phyloP scores from a whole-genome alignment of 2,113 vertebrate species.

The Tamias sibiricus region DNA sequence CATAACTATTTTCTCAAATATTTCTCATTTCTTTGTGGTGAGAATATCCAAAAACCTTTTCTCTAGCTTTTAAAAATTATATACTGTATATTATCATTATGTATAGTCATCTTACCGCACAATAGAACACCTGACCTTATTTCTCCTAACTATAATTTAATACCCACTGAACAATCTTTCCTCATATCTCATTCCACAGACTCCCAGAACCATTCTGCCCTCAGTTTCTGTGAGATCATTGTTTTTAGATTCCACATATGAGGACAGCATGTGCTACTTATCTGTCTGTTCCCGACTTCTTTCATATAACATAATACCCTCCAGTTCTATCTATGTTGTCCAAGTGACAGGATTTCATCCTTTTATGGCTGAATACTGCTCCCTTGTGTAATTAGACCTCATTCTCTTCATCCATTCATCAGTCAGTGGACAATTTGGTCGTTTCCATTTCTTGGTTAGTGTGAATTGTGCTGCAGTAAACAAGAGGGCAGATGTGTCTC shows the following conservation, averaged over 20 bases:
- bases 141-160: not conserved
- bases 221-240: not conserved
- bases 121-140: not conserved
- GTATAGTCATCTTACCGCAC: not conserved
- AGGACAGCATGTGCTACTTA: not conserved
- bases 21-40: not conserved
- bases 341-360: not conserved
- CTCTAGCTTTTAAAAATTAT: not conserved
- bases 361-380: no score
- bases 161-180: not conserved
- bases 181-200: no score
- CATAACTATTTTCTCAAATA: not conserved
- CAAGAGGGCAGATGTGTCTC: not conserved
- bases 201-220: not conserved
- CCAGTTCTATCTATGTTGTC: no score
- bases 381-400: no score
- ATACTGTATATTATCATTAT: not conserved
- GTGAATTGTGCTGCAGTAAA: not conserved
- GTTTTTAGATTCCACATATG: not conserved
- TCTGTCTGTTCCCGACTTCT: not conserved
- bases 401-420: not conserved
- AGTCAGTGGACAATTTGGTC: not conserved
- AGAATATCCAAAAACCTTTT: not conserved
- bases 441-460: not conserved
- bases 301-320: not conserved